Percentiles rank a stretch among this genome's conserved stretches.
These are phyloP conservation scores for Drosophila subpulchrella DNA, from an alignment of 1,140 invertebrate genomes.

Conservation along the genomic window DNA sequence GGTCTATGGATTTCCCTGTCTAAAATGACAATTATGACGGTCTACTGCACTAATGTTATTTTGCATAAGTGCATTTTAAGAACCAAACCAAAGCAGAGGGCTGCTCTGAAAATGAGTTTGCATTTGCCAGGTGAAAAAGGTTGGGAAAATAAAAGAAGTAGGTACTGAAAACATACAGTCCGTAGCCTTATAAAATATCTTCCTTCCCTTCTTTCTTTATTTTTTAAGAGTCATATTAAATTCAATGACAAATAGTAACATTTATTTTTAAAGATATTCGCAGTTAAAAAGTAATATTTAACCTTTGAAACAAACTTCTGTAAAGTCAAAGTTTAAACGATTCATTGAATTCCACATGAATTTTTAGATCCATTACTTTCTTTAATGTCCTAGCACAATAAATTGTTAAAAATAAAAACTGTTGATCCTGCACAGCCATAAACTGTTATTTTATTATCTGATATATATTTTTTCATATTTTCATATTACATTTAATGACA, in stretches of 20 bases:
- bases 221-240: too few relatives aligned
- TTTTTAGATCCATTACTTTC: too few relatives aligned
- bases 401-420: slow-evolving; percentile 17
- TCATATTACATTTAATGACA: too few relatives aligned
- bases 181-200: too few relatives aligned
- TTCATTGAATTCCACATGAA: too few relatives aligned
- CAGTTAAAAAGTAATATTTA: too few relatives aligned
- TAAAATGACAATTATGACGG: slow-evolving; percentile 77
- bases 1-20: slow-evolving; percentile 46
- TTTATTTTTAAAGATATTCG: too few relatives aligned
- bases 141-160: too few relatives aligned
- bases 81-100: slow-evolving; percentile 10
- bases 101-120: background rate
- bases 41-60: slow-evolving; percentile 72
- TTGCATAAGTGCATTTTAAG: slow-evolving; percentile 70
- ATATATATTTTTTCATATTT: background rate
- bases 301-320: background rate
- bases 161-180: background rate
- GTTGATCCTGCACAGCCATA: slow-evolving; percentile 2
- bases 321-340: background rate
- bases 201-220: too few relatives aligned
- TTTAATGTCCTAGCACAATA: background rate
- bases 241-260: too few relatives aligned
- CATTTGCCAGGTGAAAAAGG: background rate
- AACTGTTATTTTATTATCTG: slow-evolving; percentile 24